phyloP scores from a whole-genome alignment of 2,113 vertebrate species.

The Sitta europaea region DNA sequence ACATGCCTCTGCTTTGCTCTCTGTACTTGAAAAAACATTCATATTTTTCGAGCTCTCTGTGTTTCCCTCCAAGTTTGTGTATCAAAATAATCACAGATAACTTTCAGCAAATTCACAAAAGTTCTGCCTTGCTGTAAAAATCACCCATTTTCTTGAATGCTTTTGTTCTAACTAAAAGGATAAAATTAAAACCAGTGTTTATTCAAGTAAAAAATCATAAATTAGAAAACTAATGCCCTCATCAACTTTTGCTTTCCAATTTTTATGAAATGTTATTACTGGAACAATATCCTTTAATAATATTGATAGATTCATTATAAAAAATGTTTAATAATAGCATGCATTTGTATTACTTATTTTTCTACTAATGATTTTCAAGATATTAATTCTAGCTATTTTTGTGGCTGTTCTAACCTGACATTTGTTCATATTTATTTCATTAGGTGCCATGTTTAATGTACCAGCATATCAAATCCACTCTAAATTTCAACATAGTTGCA shows the following conservation, averaged over 20 bases:
- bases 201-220: neutral
- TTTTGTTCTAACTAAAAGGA: neutral
- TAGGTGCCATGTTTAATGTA: neutral
- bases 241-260: neutral
- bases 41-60: neutral
- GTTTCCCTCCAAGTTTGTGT: neutral
- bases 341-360: constrained; percentile 33
- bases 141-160: neutral
- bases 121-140: neutral
- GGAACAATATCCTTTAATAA: neutral
- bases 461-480: neutral
- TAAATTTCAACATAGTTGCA: constrained; percentile 2
- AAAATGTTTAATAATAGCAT: constrained; percentile 1
- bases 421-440: constrained; percentile 26
- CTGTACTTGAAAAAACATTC: neutral
- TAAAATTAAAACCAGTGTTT: neutral
- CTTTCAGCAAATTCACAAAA: neutral
- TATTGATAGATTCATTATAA: neutral
- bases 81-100: neutral
- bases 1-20: neutral
- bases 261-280: neutral
- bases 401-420: neutral
- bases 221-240: neutral
- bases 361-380: neutral
- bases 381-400: neutral